Evolutionary conservation across 2,113 vertebrate species (phyloP), one percentile per base, ranked within the genome.

Genomic region (Anoplopoma fimbria): DNA sequence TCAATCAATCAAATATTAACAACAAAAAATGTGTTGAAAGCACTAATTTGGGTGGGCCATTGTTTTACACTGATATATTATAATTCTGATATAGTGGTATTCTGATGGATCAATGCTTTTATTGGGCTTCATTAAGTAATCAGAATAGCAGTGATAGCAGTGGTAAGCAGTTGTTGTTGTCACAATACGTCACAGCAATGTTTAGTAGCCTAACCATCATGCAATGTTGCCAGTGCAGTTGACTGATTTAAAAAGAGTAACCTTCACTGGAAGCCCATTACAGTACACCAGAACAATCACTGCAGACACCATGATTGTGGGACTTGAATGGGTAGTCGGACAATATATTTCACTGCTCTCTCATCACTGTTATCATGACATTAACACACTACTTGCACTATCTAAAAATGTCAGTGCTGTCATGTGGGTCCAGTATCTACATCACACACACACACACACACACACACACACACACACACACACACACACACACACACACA

Each of bases 341-440:
- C 65, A 77, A 61, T n/a, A 65, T 15, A 58, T 79, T 62, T 75
- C 55, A 65, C 40, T 58, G 38, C 76, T 69, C 58, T 49, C 36
- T 74, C 49, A 47, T 69, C 76, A 69, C 49, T 55, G 58, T 58
- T 65, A 72, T 72, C 33, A 8, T 40, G 71, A 74, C 53, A 84
- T 64, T 58, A 65, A 77, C 33, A 69, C 70, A 76, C 25, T 53
- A 19, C 69, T 34, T 55, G 27, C 64, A 36, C 38, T 9, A 47
- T 73, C 31, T 60, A 38, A 71, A 79, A 55, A 40, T 72, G 64
- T 68, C 75, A 60, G 14, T 14, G 60, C 38, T 49, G 40, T 53
- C 34, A 19, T 23, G 33, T 31, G 49, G 71, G 31, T 45, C 49
- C 21, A 34, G 69, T 51, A 27, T 25, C 23, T 53, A 4, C 29